phyloP scores from a whole-genome alignment of 2,797 vertebrate species.

The Coregonus ussuriensis region DNA sequence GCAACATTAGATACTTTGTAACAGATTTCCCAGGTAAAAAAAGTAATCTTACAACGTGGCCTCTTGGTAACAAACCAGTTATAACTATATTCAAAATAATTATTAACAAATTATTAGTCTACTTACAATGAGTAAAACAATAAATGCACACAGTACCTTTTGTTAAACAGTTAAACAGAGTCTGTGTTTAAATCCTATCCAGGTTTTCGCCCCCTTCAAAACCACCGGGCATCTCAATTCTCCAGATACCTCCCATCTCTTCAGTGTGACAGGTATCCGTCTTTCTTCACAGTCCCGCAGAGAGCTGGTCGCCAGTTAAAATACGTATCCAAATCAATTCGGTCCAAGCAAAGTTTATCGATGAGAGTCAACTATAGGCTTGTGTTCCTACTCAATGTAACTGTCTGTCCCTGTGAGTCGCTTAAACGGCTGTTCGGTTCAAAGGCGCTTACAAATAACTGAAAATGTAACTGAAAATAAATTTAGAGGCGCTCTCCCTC shows the following conservation, averaged over 20 bases:
- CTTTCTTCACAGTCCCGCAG: slow-evolving; percentile 1
- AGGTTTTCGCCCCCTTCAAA: slow-evolving; percentile 51
- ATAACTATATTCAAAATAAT: not conserved
- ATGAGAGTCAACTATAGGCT: slow-evolving; percentile 5
- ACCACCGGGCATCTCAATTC: slow-evolving; percentile 39
- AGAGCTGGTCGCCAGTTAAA: not conserved
- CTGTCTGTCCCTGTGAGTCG: slow-evolving; percentile 4
- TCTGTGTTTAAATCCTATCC: slow-evolving; percentile 62
- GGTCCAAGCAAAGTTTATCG: slow-evolving; percentile 9
- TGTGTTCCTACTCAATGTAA: slow-evolving; percentile 7
- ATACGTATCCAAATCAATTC: slow-evolving; percentile 10
- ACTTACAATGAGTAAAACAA: not conserved
- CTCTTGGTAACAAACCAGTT: not conserved
- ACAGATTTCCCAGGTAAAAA: not conserved
- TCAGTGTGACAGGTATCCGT: slow-evolving; percentile 34
- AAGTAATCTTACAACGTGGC: not conserved
- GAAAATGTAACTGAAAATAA: slow-evolving; percentile 36
- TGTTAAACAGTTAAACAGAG: slow-evolving; percentile 16
- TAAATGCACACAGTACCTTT: slow-evolving; percentile 53
- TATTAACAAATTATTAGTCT: not conserved
- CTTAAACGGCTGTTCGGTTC: not conserved
- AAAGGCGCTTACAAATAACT: slow-evolving; percentile 43
- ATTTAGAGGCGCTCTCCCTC: slow-evolving; percentile 39
- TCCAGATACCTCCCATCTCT: slow-evolving; percentile 61
- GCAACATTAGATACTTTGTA: not conserved